Conservation (phyloP, 2,113 vertebrate species). For the Forbesichthys agassizii region DNA sequence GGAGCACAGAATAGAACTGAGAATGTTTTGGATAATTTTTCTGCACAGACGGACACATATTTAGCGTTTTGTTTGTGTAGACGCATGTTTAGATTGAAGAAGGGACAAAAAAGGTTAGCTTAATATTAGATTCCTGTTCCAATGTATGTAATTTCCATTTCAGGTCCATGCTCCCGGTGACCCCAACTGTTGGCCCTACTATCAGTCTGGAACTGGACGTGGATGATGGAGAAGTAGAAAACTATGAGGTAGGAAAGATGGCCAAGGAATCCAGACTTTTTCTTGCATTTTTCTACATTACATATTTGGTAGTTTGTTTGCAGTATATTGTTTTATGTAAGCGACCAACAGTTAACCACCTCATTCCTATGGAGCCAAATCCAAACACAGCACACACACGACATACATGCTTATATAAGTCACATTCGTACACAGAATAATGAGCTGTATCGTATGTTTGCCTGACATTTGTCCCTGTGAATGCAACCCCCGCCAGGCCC, state of each 20-base stretch:
- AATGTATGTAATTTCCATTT: background rate
- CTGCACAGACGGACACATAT: background rate
- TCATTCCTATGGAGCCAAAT: no score
- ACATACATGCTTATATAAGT: no score
- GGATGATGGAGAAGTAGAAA: slow-evolving; percentile 97
- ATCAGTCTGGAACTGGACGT: slow-evolving; percentile 97
- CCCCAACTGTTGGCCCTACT: slow-evolving; percentile 90
- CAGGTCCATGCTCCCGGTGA: slow-evolving; percentile 96
- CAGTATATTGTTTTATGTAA: no score
- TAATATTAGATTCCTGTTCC: background rate
- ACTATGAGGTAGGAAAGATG: slow-evolving; percentile 87
- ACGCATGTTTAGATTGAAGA: background rate
- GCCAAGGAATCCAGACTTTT: background rate
- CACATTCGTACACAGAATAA: no score
- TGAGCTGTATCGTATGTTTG: background rate
- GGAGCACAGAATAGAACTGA: no score
- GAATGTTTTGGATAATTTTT: no score
- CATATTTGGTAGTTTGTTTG: no score
- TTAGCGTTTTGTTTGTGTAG: background rate
- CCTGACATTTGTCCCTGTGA: slow-evolving; percentile 11
- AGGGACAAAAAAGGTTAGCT: background rate
- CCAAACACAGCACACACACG: no score
- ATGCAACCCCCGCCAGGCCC: slow-evolving; percentile 74
- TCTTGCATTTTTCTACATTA: no score
- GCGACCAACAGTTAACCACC: no score